phyloP scores from a whole-genome alignment of 2,113 vertebrate species.

The Rostratula benghalensis region DNA sequence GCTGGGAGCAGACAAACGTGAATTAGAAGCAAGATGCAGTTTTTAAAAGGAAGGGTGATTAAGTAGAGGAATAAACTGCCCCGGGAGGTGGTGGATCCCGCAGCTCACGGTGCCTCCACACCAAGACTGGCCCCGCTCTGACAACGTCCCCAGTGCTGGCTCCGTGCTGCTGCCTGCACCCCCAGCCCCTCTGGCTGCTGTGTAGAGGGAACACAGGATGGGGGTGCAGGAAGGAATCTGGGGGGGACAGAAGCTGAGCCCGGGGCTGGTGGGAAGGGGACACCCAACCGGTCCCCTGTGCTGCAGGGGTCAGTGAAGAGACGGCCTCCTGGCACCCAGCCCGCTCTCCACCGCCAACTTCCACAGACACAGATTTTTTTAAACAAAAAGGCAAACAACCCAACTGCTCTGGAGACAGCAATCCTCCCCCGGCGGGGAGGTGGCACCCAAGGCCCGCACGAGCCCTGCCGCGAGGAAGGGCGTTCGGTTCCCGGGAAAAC shows the following conservation, averaged over 20 bases:
- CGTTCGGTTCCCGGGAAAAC: rapidly evolving
- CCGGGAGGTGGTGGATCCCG: rapidly evolving
- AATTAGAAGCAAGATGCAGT: background rate
- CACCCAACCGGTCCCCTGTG: rapidly evolving
- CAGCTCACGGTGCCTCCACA: rapidly evolving
- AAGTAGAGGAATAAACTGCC: background rate
- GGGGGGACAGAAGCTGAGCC: background rate
- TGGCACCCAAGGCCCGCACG: rapidly evolving
- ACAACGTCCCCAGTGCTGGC: rapidly evolving
- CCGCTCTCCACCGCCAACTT: rapidly evolving
- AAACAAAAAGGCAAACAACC: background rate
- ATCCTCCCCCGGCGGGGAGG: rapidly evolving
- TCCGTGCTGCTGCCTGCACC: rapidly evolving
- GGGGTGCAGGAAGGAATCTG: background rate
- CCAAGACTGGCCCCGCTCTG: rapidly evolving
- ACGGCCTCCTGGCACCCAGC: background rate
- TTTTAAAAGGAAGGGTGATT: background rate
- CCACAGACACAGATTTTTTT: background rate
- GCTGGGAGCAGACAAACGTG: background rate
- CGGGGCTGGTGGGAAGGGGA: background rate
- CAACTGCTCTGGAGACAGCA: background rate
- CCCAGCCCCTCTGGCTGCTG: background rate
- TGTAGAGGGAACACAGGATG: rapidly evolving
- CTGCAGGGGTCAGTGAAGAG: background rate
- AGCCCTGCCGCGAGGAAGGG: background rate